Evolutionary conservation across 1,140 invertebrate species (phyloP).

Genomic region (Lysiphlebus fabarum): DNA sequence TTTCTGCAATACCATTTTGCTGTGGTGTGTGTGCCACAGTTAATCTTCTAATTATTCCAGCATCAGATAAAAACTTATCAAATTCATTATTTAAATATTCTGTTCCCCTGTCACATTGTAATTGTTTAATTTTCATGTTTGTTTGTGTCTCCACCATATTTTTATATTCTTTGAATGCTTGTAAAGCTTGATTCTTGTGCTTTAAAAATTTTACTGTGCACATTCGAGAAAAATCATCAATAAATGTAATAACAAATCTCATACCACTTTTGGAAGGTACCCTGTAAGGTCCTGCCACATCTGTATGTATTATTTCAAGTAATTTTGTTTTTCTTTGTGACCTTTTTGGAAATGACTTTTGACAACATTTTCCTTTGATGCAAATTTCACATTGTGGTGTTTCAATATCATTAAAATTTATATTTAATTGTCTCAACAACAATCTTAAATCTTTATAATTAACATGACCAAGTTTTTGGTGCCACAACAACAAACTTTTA

Average conservation of each 20-base stretch:
- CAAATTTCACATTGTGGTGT: background rate
- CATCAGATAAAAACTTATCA: constrained; percentile 32
- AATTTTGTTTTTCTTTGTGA: background rate
- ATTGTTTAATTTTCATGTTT: constrained; percentile 30
- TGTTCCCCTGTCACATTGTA: constrained; percentile 49
- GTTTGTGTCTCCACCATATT: constrained; percentile 39
- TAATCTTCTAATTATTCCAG: constrained; percentile 37
- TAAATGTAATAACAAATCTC: constrained; percentile 46
- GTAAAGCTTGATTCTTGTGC: constrained; percentile 40
- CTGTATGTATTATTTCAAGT: constrained; percentile 45
- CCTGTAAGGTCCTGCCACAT: constrained; percentile 46
- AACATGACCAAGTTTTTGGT: constrained; percentile 24
- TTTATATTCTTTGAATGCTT: constrained; percentile 37
- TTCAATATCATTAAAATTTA: background rate
- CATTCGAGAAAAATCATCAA: constrained; percentile 42
- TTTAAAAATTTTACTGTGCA: constrained; percentile 46
- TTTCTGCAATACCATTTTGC: constrained; percentile 43
- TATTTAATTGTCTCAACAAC: background rate
- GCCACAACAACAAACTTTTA: constrained; percentile 13
- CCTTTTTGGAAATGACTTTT: background rate
- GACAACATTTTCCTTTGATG: background rate
- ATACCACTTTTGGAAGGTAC: constrained; percentile 33
- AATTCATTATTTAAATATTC: constrained; percentile 46
- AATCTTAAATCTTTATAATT: constrained; percentile 18
- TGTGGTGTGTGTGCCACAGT: constrained; percentile 40